Evolutionary conservation across 2,113 vertebrate genomes (phyloP), one percentile per base, ranked within the genome.

Genomic region (Aegotheles bennettii): DNA sequence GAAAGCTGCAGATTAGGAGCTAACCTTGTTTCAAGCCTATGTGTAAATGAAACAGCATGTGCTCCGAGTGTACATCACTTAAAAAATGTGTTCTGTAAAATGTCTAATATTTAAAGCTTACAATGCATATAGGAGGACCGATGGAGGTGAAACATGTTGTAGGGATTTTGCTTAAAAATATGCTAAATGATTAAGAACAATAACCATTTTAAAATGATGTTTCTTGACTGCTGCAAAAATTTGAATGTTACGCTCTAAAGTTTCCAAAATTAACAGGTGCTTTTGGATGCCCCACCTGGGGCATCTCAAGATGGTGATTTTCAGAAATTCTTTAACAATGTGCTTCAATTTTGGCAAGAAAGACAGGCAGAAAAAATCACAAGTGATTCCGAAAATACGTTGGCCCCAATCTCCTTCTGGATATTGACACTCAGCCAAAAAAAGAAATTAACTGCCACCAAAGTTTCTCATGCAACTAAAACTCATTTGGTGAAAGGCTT

Each of bases 1-100:
- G 70, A 92, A 95, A 95, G 63, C 65, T 84, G 59, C 57, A 93
- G 74, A 88, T 94, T 95, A 84, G 87, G 40, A 88, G 24, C 84
- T 85, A 92, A 77, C 81, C 74, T 92, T 75, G n/a, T 81, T 92
- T 85, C 73, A 87, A 63, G 56, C 38, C 38, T 65, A 38, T 86
- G 45, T 16, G 51, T 77, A 84, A 95, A 90, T 88, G 87, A 91
- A 96, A 70, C 61, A 93, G 45, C 35, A 45, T 57, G 65, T 24
- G 25, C n/a, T 74, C 71, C 56, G 51, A 73, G 10, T 28, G 29
- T 28, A 76, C 40, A 83, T 82, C 0, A 89, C 73, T 84, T 84
- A 9, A 40, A 89, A 91, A 50, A 82, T 5, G 6, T 29, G n/a
- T 50, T 90, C 68, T 54, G 28, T 81, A 67, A 74, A 82, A 86